Base-by-base conservation (phyloP, 2,113 vertebrate genomes). In the Perca flavescens region DNA sequence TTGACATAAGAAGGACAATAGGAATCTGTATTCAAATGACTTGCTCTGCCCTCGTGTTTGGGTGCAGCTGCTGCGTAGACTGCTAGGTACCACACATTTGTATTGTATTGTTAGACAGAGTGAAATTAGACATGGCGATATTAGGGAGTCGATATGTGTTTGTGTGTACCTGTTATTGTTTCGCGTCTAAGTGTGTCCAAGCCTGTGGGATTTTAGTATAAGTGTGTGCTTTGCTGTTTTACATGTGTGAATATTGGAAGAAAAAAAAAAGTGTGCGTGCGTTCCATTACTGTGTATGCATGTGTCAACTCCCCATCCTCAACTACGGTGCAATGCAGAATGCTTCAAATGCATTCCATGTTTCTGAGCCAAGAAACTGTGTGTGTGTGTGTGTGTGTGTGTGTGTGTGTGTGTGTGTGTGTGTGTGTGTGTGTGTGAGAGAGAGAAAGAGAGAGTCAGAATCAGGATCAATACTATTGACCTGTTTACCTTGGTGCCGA, bases 391-490 rank as follows among this genome's bases (percentile, higher is more conserved):
- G 46, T 77, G 50, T 56, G 66, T 83, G 53, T 75, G 60, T 15
- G 81, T 79, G 50, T 62, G 68, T 71, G 76, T 74, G 80, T 82
- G 87, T 62, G 64, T 60, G 64, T 66, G 86, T 68, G 77, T 28
- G 56, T 43, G 19, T 68, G 77, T 28, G 56, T 43, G 19, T 70
- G 53, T 61, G 57, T 28, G 74, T 53, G 72, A 40, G 80, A 60
- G 34, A 17, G 56, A 40, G 71, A 16, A 28, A 66, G 83, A 88
- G 86, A 86, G 92, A 94, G 93, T 89, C 86, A 84, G 92, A 89
- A 89, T 90, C 77, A 77, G 62, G 94, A 96, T 96, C 95, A 90
- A 96, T 96, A 96, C 88, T 96, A 96, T 96, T 96, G 95, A 96
- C 91, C 94, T 96, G 95, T 96, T 95, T 96, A 96, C 95, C 95